A percentile compares a stretch with the other conserved stretches of the same genome.
Evolutionary conservation across 2,113 vertebrate species (phyloP).

Genomic region (Chionis minor): DNA sequence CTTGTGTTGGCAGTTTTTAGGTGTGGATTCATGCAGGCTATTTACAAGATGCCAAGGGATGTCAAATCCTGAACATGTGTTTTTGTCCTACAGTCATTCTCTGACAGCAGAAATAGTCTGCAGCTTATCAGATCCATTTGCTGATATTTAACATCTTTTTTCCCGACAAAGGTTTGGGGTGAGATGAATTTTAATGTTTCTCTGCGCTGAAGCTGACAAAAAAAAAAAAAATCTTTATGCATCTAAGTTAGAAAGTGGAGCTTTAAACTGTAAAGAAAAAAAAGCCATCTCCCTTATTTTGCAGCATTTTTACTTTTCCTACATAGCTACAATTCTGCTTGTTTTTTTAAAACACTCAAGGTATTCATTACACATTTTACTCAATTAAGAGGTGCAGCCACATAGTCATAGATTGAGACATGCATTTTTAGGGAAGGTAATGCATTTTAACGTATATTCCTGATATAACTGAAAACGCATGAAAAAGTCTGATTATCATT

Average conservation of each 20-base stretch:
- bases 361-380: conserved; percentile 26
- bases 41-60: conserved; percentile 83
- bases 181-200: conserved; percentile 77
- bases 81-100: conserved; percentile 76
- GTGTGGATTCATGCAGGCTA: conserved; percentile 78
- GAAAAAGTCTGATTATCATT: background rate
- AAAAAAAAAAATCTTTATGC: conserved; percentile 62
- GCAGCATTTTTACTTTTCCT: conserved; percentile 52
- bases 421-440: background rate
- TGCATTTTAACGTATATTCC: background rate
- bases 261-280: conserved; percentile 53
- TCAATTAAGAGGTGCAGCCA: background rate
- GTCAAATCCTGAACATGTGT: conserved; percentile 79
- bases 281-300: conserved; percentile 62
- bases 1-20: conserved; percentile 81
- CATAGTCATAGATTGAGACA: background rate
- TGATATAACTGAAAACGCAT: background rate
- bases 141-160: conserved; percentile 79
- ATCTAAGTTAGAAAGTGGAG: conserved; percentile 60
- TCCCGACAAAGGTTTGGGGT: conserved; percentile 69
- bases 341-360: background rate
- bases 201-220: conserved; percentile 72
- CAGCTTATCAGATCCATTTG: conserved; percentile 80
- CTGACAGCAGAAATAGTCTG: conserved; percentile 79
- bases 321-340: conserved; percentile 12